These are phyloP conservation scores for Micropoecilia bifurca DNA, from an alignment of 2,797 vertebrate species.

Conservation along the genomic window DNA sequence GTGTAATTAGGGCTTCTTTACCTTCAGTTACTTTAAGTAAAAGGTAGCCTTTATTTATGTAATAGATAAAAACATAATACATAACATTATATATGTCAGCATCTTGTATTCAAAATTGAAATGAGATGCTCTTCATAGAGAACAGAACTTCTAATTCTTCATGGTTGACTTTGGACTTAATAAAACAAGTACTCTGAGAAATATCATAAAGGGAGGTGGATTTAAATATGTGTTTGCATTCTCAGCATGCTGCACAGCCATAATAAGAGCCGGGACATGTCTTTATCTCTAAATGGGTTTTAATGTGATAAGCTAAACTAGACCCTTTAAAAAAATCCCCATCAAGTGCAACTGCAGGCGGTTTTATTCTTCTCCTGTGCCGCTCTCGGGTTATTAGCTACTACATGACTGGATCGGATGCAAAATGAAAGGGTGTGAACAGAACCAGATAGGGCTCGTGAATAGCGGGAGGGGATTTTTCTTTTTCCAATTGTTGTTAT, in stretches of 20 bases:
- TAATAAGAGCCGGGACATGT: slow-evolving; percentile 89
- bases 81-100: not conserved
- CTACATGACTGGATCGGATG: slow-evolving; percentile 89
- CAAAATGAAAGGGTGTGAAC: slow-evolving; percentile 77
- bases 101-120: slow-evolving; percentile 39
- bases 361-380: slow-evolving; percentile 89
- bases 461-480: slow-evolving; percentile 86
- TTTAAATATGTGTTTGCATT: slow-evolving; percentile 92
- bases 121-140: slow-evolving; percentile 54
- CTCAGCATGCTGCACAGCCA: slow-evolving; percentile 88
- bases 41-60: not conserved
- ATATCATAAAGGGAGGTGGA: slow-evolving; percentile 72
- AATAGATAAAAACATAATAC: slow-evolving; percentile 14
- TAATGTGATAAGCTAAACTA: slow-evolving; percentile 96
- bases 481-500: slow-evolving; percentile 86
- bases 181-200: slow-evolving; percentile 70
- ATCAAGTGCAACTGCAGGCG: slow-evolving; percentile 90
- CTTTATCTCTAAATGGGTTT: slow-evolving; percentile 95
- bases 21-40: not conserved
- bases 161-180: slow-evolving; percentile 68
- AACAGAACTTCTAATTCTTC: slow-evolving; percentile 57
- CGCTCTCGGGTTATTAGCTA: slow-evolving; percentile 93
- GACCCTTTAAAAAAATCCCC: slow-evolving; percentile 88
- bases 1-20: not conserved
- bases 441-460: slow-evolving; percentile 82